Percentiles rank a stretch among this genome's conserved stretches.
Conservation (phyloP, 2,797 vertebrate genomes). For the Cetoscarus ocellatus region DNA sequence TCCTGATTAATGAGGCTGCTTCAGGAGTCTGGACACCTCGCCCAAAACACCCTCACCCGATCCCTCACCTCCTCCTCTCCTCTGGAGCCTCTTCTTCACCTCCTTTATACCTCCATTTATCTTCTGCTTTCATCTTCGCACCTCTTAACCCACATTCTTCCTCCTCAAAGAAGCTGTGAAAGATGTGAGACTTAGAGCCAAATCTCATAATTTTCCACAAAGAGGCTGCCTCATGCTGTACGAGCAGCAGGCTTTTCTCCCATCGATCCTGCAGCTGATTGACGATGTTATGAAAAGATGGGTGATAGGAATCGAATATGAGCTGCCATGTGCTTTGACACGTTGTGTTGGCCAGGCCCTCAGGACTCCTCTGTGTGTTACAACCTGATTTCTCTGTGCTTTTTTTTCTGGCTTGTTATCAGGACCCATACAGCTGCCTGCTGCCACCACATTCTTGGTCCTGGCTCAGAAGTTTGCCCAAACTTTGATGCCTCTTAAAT, state of each 20-base stretch:
- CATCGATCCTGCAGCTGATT: constrained; percentile 65
- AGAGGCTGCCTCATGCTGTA: background rate
- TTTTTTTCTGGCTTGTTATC: constrained; percentile 54
- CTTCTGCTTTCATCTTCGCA: constrained; percentile 36
- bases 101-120: constrained; percentile 28
- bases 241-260: background rate
- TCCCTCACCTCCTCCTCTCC: constrained; percentile 26
- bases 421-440: constrained; percentile 34
- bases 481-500: constrained; percentile 2
- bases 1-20: constrained; percentile 80
- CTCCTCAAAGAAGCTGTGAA: background rate
- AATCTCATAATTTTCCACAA: constrained; percentile 23
- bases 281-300: constrained; percentile 48
- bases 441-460: constrained; percentile 11
- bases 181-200: constrained; percentile 2
- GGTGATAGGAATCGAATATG: constrained; percentile 48
- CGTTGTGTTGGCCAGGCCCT: constrained; percentile 7
- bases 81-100: constrained; percentile 1
- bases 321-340: constrained; percentile 4
- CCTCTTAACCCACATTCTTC: constrained; percentile 15
- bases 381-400: constrained; percentile 65
- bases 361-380: constrained; percentile 29
- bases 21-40: constrained; percentile 54
- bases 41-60: constrained; percentile 32
- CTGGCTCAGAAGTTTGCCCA: constrained; percentile 2